Base-by-base conservation (phyloP, 1,140 invertebrate genomes). In the Drosophila serrata region DNA sequence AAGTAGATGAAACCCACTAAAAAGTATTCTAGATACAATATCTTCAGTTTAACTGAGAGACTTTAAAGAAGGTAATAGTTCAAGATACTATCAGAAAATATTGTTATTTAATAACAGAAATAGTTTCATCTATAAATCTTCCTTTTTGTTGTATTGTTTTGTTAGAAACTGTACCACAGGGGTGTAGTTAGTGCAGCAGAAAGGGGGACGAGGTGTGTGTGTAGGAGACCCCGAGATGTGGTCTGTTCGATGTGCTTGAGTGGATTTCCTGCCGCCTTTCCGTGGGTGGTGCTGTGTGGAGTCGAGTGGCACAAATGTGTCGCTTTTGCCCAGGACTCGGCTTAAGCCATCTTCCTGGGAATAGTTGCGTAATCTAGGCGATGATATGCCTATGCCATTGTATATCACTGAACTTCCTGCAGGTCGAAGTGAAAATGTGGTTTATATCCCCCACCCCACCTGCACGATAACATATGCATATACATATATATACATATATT, bases 301-400 rank as follows among this genome's bases (percentile, higher is more conserved):
- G 61, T 68, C 60, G 68, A 81, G 68, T 78, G 78, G 79, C 79
- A 79, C 82, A 86, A 86, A 86, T 86, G 79, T 86, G 78, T 79
- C 79, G 82, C 78, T 17, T 7, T 22, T 40, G 6, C n/a, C 33
- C 45, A 48, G 45, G 12, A 42, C 40, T 24, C 15, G 24, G 27
- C n/a, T n/a, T 24, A 17, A 31, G n/a, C 19, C 31, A 37, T 37
- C 33, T 37, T 58, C 42, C 39, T 45, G 72, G 74, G 68, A 82
- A 88, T 88, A 90, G 85, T 88, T 88, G 85, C 85, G 86, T 90
- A 88, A 88, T 88, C 85, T 84, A 85, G 81, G 84, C 77, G 82
- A 86, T 85, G 82, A 86, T 86, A 81, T 86, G 74, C 78, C 60
- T 78, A 75, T 58, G 64, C 81, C 61, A 73, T 84, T 85, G 73